Evolutionary conservation across 2,113 vertebrate genomes (phyloP).

Genomic region (Trematocara nigrifrons): DNA sequence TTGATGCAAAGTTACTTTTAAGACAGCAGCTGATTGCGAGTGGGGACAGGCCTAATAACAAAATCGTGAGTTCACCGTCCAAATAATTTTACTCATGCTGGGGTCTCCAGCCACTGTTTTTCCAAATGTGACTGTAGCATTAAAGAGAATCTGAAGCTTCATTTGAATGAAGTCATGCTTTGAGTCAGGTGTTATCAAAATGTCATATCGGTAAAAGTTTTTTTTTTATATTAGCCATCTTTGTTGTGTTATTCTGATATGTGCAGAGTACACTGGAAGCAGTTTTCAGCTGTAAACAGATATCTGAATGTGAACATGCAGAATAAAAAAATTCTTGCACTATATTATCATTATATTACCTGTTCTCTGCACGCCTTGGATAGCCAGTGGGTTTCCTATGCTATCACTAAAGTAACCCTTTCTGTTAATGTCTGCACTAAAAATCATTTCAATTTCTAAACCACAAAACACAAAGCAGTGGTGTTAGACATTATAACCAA

Average conservation of each 20-base stretch:
- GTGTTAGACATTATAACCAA: background rate
- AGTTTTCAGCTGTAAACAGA: background rate
- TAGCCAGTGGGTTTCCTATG: background rate
- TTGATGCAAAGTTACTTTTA: background rate
- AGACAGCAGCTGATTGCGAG: background rate
- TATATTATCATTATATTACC: background rate
- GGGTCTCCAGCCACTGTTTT: background rate
- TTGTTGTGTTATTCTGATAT: background rate
- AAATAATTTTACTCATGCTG: background rate
- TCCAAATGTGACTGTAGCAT: background rate
- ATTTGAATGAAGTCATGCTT: background rate
- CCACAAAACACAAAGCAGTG: background rate
- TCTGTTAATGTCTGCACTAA: background rate
- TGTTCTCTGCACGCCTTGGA: background rate
- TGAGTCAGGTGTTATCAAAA: background rate
- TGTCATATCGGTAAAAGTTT: background rate
- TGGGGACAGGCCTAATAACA: background rate
- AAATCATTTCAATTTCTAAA: background rate
- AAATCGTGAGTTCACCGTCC: background rate
- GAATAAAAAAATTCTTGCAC: background rate
- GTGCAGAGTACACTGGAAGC: background rate
- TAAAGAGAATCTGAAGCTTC: background rate
- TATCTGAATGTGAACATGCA: background rate
- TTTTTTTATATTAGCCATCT: background rate
- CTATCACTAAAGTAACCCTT: background rate